A percentile compares a stretch with the other conserved stretches of the same genome.
These are phyloP conservation scores for Apodemia mormo DNA, from an alignment of 2,888 invertebrate species.

Conservation along the genomic window DNA sequence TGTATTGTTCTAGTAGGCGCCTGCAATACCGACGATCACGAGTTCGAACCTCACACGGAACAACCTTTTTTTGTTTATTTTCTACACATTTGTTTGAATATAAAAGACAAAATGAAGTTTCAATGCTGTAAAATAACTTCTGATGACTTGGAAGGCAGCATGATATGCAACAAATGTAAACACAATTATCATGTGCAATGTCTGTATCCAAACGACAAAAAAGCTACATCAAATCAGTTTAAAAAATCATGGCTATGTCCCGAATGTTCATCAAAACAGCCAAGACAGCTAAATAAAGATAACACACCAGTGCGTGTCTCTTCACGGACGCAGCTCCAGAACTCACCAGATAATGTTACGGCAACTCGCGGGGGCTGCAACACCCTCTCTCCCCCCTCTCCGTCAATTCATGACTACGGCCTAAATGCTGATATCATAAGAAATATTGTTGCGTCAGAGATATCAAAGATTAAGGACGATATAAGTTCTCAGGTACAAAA, in stretches of 20 bases:
- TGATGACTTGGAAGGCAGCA: background rate
- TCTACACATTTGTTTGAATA: background rate
- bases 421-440: background rate
- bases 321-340: background rate
- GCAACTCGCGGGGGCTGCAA: background rate
- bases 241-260: background rate
- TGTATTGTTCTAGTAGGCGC: background rate
- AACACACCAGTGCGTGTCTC: background rate
- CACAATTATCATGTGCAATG: background rate
- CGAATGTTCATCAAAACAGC: background rate
- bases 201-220: background rate
- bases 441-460: background rate
- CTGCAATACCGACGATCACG: background rate
- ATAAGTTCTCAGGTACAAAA: background rate
- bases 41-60: background rate
- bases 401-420: background rate
- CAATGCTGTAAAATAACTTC: background rate
- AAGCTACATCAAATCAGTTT: background rate
- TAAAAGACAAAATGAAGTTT: background rate
- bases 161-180: background rate
- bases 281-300: background rate
- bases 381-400: background rate
- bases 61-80: background rate
- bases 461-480: background rate
- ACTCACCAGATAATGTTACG: background rate